Base-by-base conservation (phyloP, 2,113 vertebrate genomes). In the Platysternon megacephalum region DNA sequence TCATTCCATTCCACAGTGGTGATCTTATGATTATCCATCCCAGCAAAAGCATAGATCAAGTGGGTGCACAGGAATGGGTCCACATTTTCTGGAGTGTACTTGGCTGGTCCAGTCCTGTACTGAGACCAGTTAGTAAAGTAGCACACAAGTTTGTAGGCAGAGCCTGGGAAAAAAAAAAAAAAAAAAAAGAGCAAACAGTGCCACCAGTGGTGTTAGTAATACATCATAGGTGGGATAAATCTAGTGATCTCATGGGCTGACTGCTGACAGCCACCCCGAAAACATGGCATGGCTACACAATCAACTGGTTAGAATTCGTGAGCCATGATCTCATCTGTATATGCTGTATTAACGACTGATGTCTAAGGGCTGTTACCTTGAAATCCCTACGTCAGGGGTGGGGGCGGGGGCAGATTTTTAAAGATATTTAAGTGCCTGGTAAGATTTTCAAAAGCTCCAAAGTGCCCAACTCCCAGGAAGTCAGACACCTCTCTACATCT, bases 51-150 rank as follows among this genome's bases (percentile, higher is more conserved):
- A 22, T 98, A 99, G 89, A 98, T 94, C 51, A 99, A 87, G 29
- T 99, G 98, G 10, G 98, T 98, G 97, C 98, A 99, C 65, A 99
- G 96, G 96, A 97, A 98, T 1, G 98, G 98, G 88, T 99, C 98
- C 2, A 99, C 95, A 72, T 98, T 97, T 11, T 98, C 97, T 3
- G 98, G 49, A 1, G 95, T 97, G 94, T 98, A 99, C 68, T 95
- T 98, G 22, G 79, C 98, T 44, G 2, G 22, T 32, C 84, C 82
- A 5, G 97, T 96, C 44, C 98, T 97, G 92, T 98, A 98, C 96
- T 99, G 98, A 88, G 98, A 97, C 98, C 98, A 99, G 94, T 98
- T 99, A 91, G 98, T 98, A 87, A 99, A 97, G 94, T 99, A 98
- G 52, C 98, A 99, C 78, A 98, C 97, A 94, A 98, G 95, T 53